Evolutionary conservation across 2,113 vertebrate genomes (phyloP), one percentile per base, ranked within the genome.

Genomic region (Charina bottae): DNA sequence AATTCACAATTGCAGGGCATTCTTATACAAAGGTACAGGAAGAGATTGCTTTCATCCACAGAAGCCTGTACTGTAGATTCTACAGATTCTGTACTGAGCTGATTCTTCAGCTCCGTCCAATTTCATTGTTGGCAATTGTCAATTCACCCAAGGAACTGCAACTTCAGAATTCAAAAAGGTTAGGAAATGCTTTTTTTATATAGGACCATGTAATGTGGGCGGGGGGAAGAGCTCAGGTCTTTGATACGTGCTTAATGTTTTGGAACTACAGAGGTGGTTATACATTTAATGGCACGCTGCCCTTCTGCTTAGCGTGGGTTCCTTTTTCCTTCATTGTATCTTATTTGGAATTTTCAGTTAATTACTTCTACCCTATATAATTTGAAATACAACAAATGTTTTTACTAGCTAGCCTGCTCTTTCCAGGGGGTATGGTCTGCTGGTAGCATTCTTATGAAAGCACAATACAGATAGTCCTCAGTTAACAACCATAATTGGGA

Each of bases 141-240:
- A 54, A 7, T 68, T 91, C 28, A 59, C 28, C 84, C 93, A 93
- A 94, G 93, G 93, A 96, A 95, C 93, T 92, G 93, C 28, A 94
- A 88, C 15, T 46, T 58, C 13, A 19, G 56, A 62, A 60, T 11
- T 46, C 24, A 58, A 68, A 86, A 68, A 92, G 58, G 88, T 93
- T 94, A 72, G 93, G 85, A 93, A 92, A 92, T 78, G 42, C 42
- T 19, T 55, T n/a, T 88, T 94, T 95, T 56, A 86, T 46, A 56
- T 7, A 28, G 89, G 83, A 46, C 56, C 90, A 24, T 11, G 83
- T 21, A 90, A 33, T 8, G 12, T 13, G 23, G 58, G 59, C 24
- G 42, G 19, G 4, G 86, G 85, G 8, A 0, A 92, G 87, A 84
- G 0, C 90, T 95, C 90, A 93, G 78, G 17, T 13, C 78, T 95